These are phyloP conservation scores for Caradrina kadenii DNA, from an alignment of 2,888 invertebrate species.

Conservation along the genomic window DNA sequence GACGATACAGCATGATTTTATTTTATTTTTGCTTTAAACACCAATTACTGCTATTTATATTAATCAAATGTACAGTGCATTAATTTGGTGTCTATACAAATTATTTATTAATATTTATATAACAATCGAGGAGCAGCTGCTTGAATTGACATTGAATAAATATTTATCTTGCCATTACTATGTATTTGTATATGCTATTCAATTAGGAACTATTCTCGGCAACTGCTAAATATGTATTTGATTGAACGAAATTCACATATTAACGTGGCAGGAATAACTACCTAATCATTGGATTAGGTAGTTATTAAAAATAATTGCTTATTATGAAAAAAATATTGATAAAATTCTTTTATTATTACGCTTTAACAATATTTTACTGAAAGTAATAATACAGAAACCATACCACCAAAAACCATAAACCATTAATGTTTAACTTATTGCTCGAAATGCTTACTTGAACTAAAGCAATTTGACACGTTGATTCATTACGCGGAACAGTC, in stretches of 20 bases:
- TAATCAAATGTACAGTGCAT: conserved; percentile 8
- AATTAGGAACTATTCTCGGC: not conserved
- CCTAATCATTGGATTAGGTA: not conserved
- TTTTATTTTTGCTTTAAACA: conserved; percentile 56
- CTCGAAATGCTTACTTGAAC: conserved; percentile 25
- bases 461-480: conserved; percentile 37
- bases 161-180: conserved; percentile 33
- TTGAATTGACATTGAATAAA: conserved; percentile 36
- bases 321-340: conserved; percentile 24
- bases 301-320: conserved; percentile 26
- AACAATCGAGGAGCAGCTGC: conserved; percentile 18
- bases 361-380: conserved; percentile 1
- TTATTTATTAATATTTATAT: conserved; percentile 20
- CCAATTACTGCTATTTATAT: conserved; percentile 24
- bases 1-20: conserved; percentile 70
- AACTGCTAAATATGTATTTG: conserved; percentile 35
- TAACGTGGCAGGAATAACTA: not conserved
- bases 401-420: no score
- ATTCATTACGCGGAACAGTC: conserved; percentile 16
- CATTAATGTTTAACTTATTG: conserved; percentile 30
- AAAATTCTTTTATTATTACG: not conserved
- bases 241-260: conserved; percentile 2
- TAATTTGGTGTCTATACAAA: conserved; percentile 4
- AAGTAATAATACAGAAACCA: conserved; percentile 19
- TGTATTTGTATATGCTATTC: conserved; percentile 21